Conservation (phyloP, 1,140 invertebrate species). For the Scylla paramamosain region DNA sequence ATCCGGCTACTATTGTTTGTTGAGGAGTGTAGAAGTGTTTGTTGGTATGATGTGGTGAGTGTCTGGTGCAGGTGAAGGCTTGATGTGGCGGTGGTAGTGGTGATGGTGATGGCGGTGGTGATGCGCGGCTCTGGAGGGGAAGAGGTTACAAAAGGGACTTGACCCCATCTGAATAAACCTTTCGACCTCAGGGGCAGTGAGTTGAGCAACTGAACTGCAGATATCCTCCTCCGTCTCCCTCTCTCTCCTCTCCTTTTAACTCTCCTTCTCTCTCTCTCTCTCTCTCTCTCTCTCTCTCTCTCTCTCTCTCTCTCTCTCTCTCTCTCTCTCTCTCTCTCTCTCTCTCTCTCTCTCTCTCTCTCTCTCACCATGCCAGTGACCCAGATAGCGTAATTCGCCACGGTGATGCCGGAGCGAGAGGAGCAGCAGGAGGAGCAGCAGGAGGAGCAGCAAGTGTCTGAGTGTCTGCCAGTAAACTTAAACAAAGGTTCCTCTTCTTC, state of each 20-base stretch:
- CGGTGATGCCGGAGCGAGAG: not conserved
- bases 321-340: not conserved
- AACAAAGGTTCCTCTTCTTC: too few relatives aligned
- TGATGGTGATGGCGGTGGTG: not conserved
- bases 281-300: not conserved
- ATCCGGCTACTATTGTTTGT: too few relatives aligned
- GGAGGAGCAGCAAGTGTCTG: too few relatives aligned
- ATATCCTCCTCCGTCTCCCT: not conserved
- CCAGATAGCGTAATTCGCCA: not conserved
- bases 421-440: not conserved
- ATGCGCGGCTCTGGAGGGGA: not conserved
- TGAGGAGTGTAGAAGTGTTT: too few relatives aligned
- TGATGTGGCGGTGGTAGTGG: not conserved
- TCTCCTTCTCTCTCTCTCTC: not conserved
- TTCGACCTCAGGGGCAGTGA: not conserved
- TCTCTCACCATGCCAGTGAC: not conserved
- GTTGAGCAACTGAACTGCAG: not conserved
- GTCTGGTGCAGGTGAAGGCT: too few relatives aligned
- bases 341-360: not conserved
- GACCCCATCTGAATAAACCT: not conserved
- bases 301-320: not conserved
- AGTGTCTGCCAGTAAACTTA: too few relatives aligned
- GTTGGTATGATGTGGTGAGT: too few relatives aligned
- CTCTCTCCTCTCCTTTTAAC: not conserved
- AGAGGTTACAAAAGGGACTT: constrained; percentile 5